Evolutionary conservation across 2,113 vertebrate species (phyloP).

Genomic region (Perca flavescens): DNA sequence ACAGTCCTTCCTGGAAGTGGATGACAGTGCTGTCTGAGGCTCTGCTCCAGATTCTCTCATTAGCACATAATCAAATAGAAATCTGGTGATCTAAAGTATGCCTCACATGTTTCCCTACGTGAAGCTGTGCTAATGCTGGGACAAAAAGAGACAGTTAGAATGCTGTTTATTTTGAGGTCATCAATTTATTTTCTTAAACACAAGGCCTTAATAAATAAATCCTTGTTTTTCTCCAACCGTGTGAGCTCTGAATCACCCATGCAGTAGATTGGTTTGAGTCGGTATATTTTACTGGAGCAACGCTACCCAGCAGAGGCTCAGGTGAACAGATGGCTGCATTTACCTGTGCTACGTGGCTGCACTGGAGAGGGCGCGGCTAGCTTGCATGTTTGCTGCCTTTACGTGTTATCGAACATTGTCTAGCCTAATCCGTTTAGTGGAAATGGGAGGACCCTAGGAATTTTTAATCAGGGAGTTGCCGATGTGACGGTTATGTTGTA

Average conservation of each 20-base stretch:
- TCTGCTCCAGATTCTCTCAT: conserved; percentile 31
- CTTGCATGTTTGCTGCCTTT: conserved; percentile 45
- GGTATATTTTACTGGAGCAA: not conserved
- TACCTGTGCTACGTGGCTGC: conserved; percentile 55
- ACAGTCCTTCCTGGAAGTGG: not conserved
- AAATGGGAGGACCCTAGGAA: fast-evolving
- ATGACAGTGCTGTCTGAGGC: not conserved
- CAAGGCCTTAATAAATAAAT: too few species aligned
- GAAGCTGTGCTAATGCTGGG: not conserved
- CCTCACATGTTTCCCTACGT: not conserved
- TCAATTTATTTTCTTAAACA: not conserved
- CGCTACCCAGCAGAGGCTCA: not conserved
- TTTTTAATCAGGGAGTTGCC: not conserved
- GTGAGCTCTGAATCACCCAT: not conserved
- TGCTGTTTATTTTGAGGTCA: not conserved
- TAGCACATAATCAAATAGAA: conserved; percentile 20
- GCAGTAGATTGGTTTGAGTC: not conserved
- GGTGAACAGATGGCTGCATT: not conserved
- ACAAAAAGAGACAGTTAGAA: not conserved
- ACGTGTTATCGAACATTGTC: not conserved
- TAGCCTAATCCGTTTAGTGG: fast-evolving
- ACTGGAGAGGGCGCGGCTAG: conserved; percentile 31
- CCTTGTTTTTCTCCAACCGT: too few species aligned
- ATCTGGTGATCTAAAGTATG: conserved; percentile 21
- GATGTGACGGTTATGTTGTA: not conserved